Evolutionary conservation across 2,113 vertebrate genomes (phyloP), one percentile per base, ranked within the genome.

Genomic region (Pomatostomus ruficeps): DNA sequence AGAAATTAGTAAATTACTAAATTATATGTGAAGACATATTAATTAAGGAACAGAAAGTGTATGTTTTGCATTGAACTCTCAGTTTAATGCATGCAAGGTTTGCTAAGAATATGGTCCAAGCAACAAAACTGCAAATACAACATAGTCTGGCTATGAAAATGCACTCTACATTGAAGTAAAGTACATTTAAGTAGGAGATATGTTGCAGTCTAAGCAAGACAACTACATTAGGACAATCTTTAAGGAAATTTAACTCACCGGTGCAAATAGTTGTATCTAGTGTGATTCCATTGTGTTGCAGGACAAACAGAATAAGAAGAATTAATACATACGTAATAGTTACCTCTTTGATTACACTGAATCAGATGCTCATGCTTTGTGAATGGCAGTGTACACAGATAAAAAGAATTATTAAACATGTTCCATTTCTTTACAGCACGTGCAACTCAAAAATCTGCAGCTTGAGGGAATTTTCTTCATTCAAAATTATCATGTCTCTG

Each of bases 211-310:
- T 95, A 93, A 97, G 94, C 95, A 96, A 96, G 91, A 92, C 95
- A 95, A 97, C 96, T 93, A 98, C 81, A 89, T 97, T 97, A 98
- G 96, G 96, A 97, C 98, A 98, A 98, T 98, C 97, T 98, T 97
- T 95, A 97, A 98, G 95, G 96, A 98, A 98, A 97, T 96, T 94
- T 97, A 98, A 99, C 99, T 99, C 99, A 99, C 99, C 99, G 99
- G 99, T 98, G 99, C 99, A 99, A 99, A 99, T 97, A 99, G 99
- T 98, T 99, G 99, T 99, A 99, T 99, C 99, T 99, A 99, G 98
- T 99, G 99, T 97, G 98, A 98, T 98, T 99, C 99, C 99, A 98
- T 98, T 98, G 98, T 99, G 98, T 98, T 97, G 98, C 98, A 98
- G 98, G 97, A 98, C 97, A 98, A 99, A 99, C 85, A 98, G 98